phyloP scores from a whole-genome alignment of 92 coral and sea anemone species.

The Palythoa caribaeorum region DNA sequence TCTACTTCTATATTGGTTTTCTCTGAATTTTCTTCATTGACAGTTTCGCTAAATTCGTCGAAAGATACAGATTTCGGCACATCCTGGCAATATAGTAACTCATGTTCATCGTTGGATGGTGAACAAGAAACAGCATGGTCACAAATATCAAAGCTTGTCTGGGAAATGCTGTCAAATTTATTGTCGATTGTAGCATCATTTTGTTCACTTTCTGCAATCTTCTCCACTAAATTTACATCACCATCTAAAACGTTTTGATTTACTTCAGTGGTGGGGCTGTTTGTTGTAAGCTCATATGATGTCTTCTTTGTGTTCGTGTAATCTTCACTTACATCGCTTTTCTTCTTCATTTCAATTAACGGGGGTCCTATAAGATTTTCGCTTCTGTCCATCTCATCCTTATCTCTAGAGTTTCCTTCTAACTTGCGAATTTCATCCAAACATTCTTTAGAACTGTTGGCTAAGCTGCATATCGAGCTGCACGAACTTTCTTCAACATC shows the following conservation, averaged over 20 bases:
- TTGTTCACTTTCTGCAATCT: not conserved
- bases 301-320: not conserved
- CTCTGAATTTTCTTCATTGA: constrained; percentile 3
- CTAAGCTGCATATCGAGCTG: not conserved
- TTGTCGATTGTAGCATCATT: not conserved
- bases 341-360: not conserved
- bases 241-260: not conserved
- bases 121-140: constrained; percentile 1
- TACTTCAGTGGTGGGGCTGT: not conserved
- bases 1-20: constrained; percentile 5
- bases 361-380: not conserved
- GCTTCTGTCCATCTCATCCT: not conserved
- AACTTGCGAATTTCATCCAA: not conserved
- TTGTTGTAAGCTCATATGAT: not conserved
- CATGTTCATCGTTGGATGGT: not conserved
- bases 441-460: not conserved
- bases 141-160: not conserved
- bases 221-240: not conserved
- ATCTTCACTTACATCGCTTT: not conserved
- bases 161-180: not conserved
- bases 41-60: not conserved
- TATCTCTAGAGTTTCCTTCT: not conserved
- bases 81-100: not conserved
- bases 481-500: not conserved
- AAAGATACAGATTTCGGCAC: not conserved